Conservation (phyloP, 2,888 invertebrate genomes). For the Synergus itoensis region DNA sequence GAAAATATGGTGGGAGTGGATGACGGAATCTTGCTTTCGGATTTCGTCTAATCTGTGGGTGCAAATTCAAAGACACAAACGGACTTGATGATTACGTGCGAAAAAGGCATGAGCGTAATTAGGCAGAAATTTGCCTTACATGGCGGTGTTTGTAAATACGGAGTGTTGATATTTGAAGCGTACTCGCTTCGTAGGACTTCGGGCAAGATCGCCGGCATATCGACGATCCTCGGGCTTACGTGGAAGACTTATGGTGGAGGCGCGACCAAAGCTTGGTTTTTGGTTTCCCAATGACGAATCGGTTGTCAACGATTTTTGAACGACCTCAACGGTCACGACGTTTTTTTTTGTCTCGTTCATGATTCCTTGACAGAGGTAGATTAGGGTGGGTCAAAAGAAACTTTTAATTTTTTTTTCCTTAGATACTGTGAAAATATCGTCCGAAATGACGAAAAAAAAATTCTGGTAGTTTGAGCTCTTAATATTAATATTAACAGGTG, state of each 20-base stretch:
- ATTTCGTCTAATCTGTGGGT: slow-evolving; percentile 37
- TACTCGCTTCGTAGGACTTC: slow-evolving; percentile 64
- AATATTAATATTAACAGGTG: no score
- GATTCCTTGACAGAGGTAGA: not conserved
- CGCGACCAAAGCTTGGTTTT: slow-evolving; percentile 35
- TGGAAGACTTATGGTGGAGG: slow-evolving; percentile 53
- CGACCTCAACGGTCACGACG: slow-evolving; percentile 31
- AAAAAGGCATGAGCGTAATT: slow-evolving; percentile 59
- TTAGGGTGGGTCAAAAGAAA: no score
- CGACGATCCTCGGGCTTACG: slow-evolving; percentile 55
- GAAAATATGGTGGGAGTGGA: not conserved
- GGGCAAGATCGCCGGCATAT: slow-evolving; percentile 61
- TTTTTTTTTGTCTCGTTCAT: not conserved
- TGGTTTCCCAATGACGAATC: slow-evolving; percentile 19
- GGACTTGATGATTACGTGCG: not conserved
- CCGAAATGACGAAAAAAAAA: no score
- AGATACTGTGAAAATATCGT: no score
- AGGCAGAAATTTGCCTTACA: slow-evolving; percentile 68
- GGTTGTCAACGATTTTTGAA: slow-evolving; percentile 36
- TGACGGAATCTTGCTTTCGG: slow-evolving; percentile 21
- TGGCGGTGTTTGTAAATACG: slow-evolving; percentile 75
- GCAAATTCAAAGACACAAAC: slow-evolving; percentile 35
- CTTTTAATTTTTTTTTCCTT: no score
- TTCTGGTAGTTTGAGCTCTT: no score
- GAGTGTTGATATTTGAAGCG: slow-evolving; percentile 60